Evolutionary conservation across 2,888 invertebrate genomes (phyloP).

Genomic region (Ormyrus nitidulus): DNA sequence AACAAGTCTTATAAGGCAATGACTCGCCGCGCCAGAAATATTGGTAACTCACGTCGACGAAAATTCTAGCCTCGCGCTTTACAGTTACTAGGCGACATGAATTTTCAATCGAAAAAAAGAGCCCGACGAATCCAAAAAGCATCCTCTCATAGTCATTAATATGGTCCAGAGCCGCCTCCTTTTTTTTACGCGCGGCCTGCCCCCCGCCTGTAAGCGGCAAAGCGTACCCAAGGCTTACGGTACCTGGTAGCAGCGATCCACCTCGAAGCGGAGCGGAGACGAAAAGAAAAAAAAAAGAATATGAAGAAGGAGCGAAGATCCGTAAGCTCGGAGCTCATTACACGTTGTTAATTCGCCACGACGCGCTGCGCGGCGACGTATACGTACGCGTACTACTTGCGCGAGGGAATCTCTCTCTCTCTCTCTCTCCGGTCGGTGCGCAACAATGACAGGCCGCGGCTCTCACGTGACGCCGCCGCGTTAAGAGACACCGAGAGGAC

Average conservation of each 20-base stretch:
- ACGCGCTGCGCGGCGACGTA: not conserved
- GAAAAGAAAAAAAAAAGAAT: not conserved
- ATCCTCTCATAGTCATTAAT: no score
- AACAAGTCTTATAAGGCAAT: no score
- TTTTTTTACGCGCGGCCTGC: constrained; percentile 2
- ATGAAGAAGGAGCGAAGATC: constrained; percentile 8
- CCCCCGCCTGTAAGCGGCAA: not conserved
- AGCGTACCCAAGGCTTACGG: constrained; percentile 5
- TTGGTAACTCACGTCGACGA: not conserved
- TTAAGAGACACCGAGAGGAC: no score
- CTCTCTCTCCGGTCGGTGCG: not conserved
- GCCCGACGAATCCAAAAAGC: not conserved
- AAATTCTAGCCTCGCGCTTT: not conserved
- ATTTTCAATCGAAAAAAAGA: not conserved
- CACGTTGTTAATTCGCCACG: constrained; percentile 38
- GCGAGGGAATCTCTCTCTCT: constrained; percentile 11
- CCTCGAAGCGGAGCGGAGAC: constrained; percentile 1
- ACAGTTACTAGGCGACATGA: not conserved
- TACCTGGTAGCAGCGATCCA: not conserved
- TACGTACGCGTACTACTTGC: no score
- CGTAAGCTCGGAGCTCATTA: constrained; percentile 45
- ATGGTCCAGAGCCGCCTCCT: not conserved
- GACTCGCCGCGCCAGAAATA: no score
- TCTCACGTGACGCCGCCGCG: constrained; percentile 17
- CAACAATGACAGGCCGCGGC: constrained; percentile 33